Conservation (phyloP, 2,797 vertebrate species). For the Aselliscus stoliczkanus region DNA sequence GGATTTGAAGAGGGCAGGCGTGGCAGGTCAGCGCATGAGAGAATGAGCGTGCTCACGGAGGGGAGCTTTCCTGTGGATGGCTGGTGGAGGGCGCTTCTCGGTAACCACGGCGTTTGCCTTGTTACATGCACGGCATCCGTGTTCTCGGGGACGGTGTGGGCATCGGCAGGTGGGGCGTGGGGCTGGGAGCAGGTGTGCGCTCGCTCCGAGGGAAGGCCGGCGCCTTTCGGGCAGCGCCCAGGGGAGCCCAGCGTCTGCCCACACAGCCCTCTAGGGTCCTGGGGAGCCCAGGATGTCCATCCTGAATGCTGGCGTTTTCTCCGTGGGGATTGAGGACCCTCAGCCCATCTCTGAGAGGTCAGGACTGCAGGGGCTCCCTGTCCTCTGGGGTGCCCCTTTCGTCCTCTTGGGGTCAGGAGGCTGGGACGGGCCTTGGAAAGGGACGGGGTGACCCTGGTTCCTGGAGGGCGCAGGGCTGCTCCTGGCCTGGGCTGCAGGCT, state of each 20-base stretch:
- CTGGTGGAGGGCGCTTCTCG: background rate
- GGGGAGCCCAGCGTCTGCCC: background rate
- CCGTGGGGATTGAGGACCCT: accelerated
- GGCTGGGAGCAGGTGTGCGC: accelerated
- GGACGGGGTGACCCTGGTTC: too few relatives aligned
- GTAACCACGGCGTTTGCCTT: accelerated
- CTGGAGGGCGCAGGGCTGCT: accelerated
- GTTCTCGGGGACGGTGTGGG: background rate
- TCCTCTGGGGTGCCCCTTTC: background rate
- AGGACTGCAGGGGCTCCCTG: background rate
- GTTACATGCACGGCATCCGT: accelerated
- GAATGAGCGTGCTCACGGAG: accelerated
- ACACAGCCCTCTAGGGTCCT: accelerated
- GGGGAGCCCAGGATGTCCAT: accelerated
- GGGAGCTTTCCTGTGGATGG: too few relatives aligned
- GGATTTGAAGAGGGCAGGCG: too few relatives aligned
- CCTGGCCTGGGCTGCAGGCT: background rate
- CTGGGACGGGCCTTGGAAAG: background rate
- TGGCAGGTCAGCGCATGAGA: accelerated
- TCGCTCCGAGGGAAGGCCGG: accelerated
- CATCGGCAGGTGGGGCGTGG: accelerated
- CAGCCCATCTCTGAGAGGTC: too few relatives aligned
- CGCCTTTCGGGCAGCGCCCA: accelerated
- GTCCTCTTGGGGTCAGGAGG: background rate
- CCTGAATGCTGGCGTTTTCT: accelerated